Base-by-base conservation (phyloP, 1,140 invertebrate genomes). In the Papilio helenus region DNA sequence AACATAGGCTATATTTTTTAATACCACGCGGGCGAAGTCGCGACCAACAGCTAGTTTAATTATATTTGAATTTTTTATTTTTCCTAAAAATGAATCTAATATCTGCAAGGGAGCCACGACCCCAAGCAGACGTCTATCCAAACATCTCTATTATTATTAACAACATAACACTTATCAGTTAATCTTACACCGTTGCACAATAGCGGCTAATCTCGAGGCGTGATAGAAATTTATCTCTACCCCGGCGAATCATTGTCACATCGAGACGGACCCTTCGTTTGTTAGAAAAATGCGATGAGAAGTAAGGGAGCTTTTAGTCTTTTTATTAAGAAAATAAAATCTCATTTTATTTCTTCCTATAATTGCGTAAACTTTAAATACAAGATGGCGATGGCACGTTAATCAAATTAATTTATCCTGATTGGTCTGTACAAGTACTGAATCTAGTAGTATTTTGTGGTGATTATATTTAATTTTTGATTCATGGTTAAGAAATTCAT, bases 141-240 rank as follows among this genome's bases (percentile, higher is more conserved):
- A 93, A 92, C 91, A 93, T 93, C 86, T 83, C 80, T 86, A 79
- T 91, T 94, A 93, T 94, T 93, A 94, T 93, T 94, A 94, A 91
- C 90, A 87, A 92, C 88, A 79, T 90, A 90, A 91, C 89, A 94
- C 91, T 93, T 94, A 94, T 94, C 93, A 90, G 90, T 93, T 94
- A 92, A 94, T 94, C 93, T 94, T 92, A 92, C 91, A 92, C 90
- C 83, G 87, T 85, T 87, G 81, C 84, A 94, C 92, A 94, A 94
- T 92, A 85, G 86, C 79, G 58, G 90, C 91, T 94, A 94, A 94
- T 94, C 92, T 91, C 85, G 82, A 84, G 86, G 90, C 89, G 92
- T 90, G 92, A 93, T 94, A 93, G 90, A 88, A 93, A 93, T 93
- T 93, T 94, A 94, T 94, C 93, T 94, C 78, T 77, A 77, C 80